Evolutionary conservation across 92 coral and sea anemone genomes (phyloP).

Genomic region (Plumapathes pennacea): DNA sequence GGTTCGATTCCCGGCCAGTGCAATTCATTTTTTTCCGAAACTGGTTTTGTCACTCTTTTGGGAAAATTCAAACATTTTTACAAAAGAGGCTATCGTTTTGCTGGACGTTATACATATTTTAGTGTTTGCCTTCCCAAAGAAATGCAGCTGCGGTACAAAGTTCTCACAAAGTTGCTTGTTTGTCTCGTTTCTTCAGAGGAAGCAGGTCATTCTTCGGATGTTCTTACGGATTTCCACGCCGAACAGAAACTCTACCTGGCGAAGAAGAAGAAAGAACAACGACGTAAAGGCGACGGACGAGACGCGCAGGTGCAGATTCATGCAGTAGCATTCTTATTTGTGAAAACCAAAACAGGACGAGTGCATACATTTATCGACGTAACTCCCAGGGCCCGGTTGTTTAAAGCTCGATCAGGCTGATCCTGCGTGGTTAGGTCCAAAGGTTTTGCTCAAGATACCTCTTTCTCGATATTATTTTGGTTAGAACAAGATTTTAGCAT

Average conservation of each 20-base stretch:
- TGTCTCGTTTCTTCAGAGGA: constrained; percentile 4
- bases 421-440: too few relatives aligned
- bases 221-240: constrained; percentile 84
- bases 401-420: too few relatives aligned
- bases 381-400: too few relatives aligned
- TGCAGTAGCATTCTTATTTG: too few relatives aligned
- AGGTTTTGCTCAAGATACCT: too few relatives aligned
- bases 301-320: constrained; percentile 77
- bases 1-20: constrained; percentile 97
- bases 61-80: background rate
- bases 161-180: background rate
- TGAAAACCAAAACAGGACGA: too few relatives aligned
- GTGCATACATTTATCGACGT: too few relatives aligned
- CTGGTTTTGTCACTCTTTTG: background rate
- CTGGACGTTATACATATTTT: too few relatives aligned
- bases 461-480: too few relatives aligned
- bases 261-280: constrained; percentile 59
- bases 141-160: background rate
- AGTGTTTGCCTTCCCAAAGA: background rate
- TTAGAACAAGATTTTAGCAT: too few relatives aligned
- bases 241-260: constrained; percentile 67
- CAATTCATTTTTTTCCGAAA: background rate
- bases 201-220: constrained; percentile 49
- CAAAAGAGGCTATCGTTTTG: background rate
- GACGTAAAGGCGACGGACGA: constrained; percentile 80